phyloP scores from a whole-genome alignment of 2,797 vertebrate genomes.

The Lacerta viridis region DNA sequence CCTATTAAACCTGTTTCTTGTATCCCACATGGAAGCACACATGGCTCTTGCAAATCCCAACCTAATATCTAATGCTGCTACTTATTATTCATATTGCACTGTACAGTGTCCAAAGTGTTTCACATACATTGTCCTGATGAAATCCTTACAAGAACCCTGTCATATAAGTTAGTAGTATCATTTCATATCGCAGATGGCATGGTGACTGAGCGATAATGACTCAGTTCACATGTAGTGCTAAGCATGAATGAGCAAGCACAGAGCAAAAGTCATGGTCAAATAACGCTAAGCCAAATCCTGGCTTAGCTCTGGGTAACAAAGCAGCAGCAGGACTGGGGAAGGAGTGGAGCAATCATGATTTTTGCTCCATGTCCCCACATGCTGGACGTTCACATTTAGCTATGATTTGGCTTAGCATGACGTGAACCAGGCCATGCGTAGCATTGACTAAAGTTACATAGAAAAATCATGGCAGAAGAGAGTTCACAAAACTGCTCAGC shows the following conservation, averaged over 20 bases:
- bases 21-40: neutral
- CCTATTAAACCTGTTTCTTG: accelerated
- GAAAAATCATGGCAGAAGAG: too few species aligned
- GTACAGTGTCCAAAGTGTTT: neutral
- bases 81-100: neutral
- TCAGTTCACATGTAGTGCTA: neutral
- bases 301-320: too few species aligned
- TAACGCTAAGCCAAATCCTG: neutral
- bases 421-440: too few species aligned
- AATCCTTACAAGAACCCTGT: neutral
- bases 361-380: too few species aligned
- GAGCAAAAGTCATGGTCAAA: neutral
- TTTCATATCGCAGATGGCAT: neutral
- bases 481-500: neutral
- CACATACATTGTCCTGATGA: neutral
- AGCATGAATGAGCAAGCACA: too few species aligned
- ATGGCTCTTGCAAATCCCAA: neutral
- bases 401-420: too few species aligned
- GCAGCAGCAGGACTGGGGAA: too few species aligned
- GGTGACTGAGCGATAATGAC: neutral
- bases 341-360: too few species aligned
- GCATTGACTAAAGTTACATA: too few species aligned
- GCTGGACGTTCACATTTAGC: too few species aligned
- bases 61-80: neutral
- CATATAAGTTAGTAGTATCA: neutral